Evolutionary conservation across 1,140 invertebrate species (phyloP), one percentile per base, ranked within the genome.

Genomic region (Pseudoatta argentina): DNA sequence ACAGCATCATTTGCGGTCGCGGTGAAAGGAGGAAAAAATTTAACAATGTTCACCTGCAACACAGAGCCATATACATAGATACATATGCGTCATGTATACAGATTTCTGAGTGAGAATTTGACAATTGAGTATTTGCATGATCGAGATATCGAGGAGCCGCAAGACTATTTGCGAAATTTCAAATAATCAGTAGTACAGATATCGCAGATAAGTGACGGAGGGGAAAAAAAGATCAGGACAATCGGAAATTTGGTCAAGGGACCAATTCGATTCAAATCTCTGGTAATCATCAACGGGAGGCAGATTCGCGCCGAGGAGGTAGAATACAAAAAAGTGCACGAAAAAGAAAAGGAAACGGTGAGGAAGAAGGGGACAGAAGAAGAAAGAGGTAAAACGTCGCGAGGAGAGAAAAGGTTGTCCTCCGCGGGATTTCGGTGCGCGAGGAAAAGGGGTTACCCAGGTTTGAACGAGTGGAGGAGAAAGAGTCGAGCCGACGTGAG

Each of bases 381-480:
- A 69, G 72, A 69, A 75, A 34, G 71, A 73, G 71, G 71, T 72
- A 27, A 87, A 77, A 66, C 85, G 61, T 78, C 63, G 24, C 72
- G 72, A 82, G 71, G 85, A 91, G 85, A 79, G 73, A 85, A 87
- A 79, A 87, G 66, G 55, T 73, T 83, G 85, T 89, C 51, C 77
- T 85, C 61, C 85, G 88, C 78, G 85, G 85, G 83, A 91, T 88
- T 91, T 91, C 82, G 86, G 76, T 81, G 90, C 85, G 75, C 73
- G 87, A 88, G 87, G 86, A 86, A 91, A 87, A 86, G 88, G 88
- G 81, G 73, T 88, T 77, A 86, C 87, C 64, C 87, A 64, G 86
- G 86, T 73, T 75, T 73, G 78, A 89, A 72, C 76, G 79, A 87
- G 79, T 27, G 79, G 71, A 76, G 71, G 73, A 71, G 88, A 87